Evolutionary conservation across 1,140 invertebrate genomes (phyloP), one percentile per base, ranked within the genome.

Genomic region (Acyrthosiphon pisum): DNA sequence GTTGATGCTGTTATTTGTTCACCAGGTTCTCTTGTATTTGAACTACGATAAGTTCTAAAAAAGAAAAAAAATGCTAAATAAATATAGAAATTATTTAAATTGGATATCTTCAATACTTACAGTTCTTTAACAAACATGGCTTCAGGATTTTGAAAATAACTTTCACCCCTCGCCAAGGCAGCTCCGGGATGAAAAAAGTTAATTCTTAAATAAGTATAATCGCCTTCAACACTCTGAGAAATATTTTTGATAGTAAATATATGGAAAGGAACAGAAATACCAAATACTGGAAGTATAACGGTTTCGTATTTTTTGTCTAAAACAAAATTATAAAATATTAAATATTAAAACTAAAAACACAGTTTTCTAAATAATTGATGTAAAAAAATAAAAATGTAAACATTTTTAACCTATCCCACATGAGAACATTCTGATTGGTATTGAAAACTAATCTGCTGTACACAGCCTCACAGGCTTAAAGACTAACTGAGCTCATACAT

Each of bases 181-280:
- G 98, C 98, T 22, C 99, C 99, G 48, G 99, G 99, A 95, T 99
- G 99, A 95, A 99, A 99, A 95, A 99, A 99, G 95, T 99, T 99
- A 94, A 99, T 98, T 95, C 99, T 97, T 93, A 99, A 97, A 95
- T 99, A 99, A 1, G 99, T 99, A 95, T 99, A 99, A 95, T 99
- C 99, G 60, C 99, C 99, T 96, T 99, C 99, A 37, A 99, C 98
- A 2, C 98, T 99, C 95, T 99, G 98, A 46, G 98, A 99, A 94
- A 99, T 99, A 95, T 99, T 99, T 96, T 99, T 99, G 89, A 99
- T 99, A 7, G 98, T 99, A 1, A 99, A 99, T 95, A 99, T 99
- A 95, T 99, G 99, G 95, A 99, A 99, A 93, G 99, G 99, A 94
- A 99, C 98, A 18, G 99, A 97, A 84, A 99, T 96, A 91, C 99